Conservation (phyloP, 2,797 vertebrate species). For the Zalophus californianus region DNA sequence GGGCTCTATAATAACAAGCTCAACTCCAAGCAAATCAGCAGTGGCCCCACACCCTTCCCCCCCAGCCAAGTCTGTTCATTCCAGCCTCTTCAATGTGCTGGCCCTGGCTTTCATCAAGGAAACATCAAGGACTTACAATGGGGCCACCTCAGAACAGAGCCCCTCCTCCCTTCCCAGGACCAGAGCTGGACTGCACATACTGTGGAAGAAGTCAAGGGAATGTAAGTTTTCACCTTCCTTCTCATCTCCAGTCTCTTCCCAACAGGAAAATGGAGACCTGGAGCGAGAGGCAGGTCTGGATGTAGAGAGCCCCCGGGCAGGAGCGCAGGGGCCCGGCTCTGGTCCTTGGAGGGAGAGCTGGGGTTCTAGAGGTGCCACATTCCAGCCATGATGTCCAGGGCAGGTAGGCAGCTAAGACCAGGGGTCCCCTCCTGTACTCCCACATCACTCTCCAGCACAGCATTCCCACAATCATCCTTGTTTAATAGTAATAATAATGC, state of each 20-base stretch:
- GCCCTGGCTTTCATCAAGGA: slow-evolving; percentile 79
- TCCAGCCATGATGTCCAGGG: not conserved
- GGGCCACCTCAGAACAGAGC: slow-evolving; percentile 62
- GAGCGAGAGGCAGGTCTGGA: not conserved
- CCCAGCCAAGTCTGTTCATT: slow-evolving; percentile 50
- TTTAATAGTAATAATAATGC: slow-evolving; percentile 31
- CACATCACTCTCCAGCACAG: not conserved
- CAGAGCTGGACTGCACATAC: not conserved
- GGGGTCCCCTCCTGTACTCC: not conserved
- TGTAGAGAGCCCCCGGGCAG: not conserved
- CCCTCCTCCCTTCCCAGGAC: slow-evolving; percentile 58
- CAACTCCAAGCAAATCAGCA: slow-evolving; percentile 60
- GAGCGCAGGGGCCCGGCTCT: not conserved
- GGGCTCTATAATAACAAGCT: slow-evolving; percentile 64
- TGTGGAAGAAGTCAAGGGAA: not conserved
- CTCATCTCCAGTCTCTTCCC: slow-evolving; percentile 47
- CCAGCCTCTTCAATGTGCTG: slow-evolving; percentile 57
- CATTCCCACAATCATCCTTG: not conserved
- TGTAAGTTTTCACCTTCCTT: slow-evolving; percentile 49
- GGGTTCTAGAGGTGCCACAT: not conserved
- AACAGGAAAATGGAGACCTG: not conserved
- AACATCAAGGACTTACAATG: slow-evolving; percentile 72
- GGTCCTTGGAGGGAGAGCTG: not conserved
- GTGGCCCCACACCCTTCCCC: slow-evolving; percentile 47
- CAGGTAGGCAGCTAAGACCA: not conserved